Conservation (phyloP, 2,888 invertebrate genomes). For the Byasa hedistus region DNA sequence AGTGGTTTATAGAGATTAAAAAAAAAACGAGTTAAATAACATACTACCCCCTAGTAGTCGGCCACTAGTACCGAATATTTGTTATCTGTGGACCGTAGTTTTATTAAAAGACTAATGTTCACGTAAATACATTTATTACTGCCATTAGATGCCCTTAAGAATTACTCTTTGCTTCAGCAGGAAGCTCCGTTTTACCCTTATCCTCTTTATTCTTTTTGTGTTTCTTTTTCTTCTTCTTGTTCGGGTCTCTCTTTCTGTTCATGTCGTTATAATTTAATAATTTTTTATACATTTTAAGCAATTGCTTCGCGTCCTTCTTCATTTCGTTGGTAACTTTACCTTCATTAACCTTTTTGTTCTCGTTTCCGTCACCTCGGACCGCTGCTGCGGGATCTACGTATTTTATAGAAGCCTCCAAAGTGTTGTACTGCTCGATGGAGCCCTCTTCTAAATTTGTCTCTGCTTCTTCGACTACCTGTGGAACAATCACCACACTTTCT, state of each 20-base stretch:
- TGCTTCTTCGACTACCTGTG: conserved; percentile 34
- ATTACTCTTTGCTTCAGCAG: not conserved
- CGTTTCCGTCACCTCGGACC: conserved; percentile 31
- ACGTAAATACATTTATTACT: not conserved
- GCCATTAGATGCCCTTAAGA: not conserved
- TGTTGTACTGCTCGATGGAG: conserved; percentile 79
- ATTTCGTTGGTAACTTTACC: conserved; percentile 44
- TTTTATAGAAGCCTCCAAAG: conserved; percentile 58
- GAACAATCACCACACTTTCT: conserved; percentile 37
- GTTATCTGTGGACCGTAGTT: no score
- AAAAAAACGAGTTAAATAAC: no score
- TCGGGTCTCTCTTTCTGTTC: conserved; percentile 50
- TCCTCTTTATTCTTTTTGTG: conserved; percentile 45
- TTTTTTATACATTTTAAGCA: conserved; percentile 73
- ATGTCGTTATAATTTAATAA: conserved; percentile 67
- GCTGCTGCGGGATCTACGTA: conserved; percentile 60
- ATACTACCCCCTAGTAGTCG: no score
- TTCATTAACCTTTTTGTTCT: conserved; percentile 25
- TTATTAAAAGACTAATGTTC: no score
- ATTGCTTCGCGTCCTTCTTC: conserved; percentile 69
- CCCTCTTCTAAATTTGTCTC: conserved; percentile 58
- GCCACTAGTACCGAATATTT: no score
- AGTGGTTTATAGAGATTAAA: no score
- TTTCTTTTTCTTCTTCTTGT: conserved; percentile 62
- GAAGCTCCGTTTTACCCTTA: conserved; percentile 32